Evolutionary conservation across 2,888 invertebrate genomes (phyloP), one percentile per base, ranked within the genome.

Genomic region (Leptopilina drosophilae): DNA sequence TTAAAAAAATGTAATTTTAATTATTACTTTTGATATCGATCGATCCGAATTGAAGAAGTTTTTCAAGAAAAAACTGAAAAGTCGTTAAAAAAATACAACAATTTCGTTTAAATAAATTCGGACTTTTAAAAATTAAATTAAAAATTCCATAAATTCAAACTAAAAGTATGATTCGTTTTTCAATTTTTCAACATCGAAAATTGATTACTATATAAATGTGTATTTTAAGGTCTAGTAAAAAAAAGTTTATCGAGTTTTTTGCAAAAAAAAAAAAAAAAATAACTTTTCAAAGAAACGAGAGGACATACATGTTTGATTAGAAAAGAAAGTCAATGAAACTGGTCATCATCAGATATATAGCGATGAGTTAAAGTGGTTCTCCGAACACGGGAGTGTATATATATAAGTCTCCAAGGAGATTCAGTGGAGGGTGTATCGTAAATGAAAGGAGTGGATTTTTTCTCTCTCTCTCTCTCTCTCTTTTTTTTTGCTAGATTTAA

Each of bases 221-320:
- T 33, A 33, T 33, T 33, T 42, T 42, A 42, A 42, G 42, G 7
- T 42, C 8, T 42, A 20, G 9, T 20, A n/a, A 20, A 33, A 33
- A 33, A 33, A 15, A 62, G n/a, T 62, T 62, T 20, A 62, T 20
- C n/a, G 62, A n/a, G 0, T n/a, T n/a, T 15, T 62, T 15, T 8
- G 5, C 8, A 2, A 8, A 33, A 20, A 33, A 62, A 62, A 0
- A 59, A n/a, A 2, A 8, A 33, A 20, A 33, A 62, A 62, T 4
- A 59, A n/a, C 42, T 42, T 20, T 15, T 59, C 6, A 20, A 40
- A 12, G 53, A n/a, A 49, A 49, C 49, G 49, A 73, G 73, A 33
- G 56, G 73, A 73, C 73, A 73, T 73, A 56, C 73, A 73, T 73
- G 73, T 73, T 73, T 73, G 73, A 73, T 56, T n/a, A 59, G 56